Evolutionary conservation across 2,113 vertebrate species (phyloP).

Genomic region (Halcyon malimbica): DNA sequence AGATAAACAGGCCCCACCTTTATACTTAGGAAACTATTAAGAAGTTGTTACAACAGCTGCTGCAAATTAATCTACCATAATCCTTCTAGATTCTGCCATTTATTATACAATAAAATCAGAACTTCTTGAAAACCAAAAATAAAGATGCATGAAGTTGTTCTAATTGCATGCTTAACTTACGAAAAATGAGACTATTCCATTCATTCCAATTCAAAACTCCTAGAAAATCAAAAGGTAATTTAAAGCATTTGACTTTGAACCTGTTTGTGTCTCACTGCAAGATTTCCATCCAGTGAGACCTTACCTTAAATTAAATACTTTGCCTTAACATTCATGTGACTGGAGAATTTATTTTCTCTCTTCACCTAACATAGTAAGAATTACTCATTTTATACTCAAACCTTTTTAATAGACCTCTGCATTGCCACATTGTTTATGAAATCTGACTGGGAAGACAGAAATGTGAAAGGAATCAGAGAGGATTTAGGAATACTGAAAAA

Average conservation of each 20-base stretch:
- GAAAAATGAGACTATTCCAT: background rate
- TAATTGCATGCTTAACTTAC: conserved; percentile 26
- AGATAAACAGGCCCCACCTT: conserved; percentile 51
- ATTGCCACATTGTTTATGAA: background rate
- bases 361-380: background rate
- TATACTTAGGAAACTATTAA: conserved; percentile 55
- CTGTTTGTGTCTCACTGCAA: background rate
- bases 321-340: background rate
- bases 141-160: conserved; percentile 50
- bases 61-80: conserved; percentile 63
- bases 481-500: conserved; percentile 10
- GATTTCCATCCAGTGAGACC: background rate
- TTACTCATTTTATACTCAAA: background rate
- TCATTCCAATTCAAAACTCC: background rate
- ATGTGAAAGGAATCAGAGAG: background rate
- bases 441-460: background rate
- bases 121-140: conserved; percentile 45
- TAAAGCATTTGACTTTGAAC: background rate
- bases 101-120: conserved; percentile 39
- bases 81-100: conserved; percentile 29
- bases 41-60: conserved; percentile 49
- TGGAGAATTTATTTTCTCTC: background rate
- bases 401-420: background rate
- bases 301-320: background rate
- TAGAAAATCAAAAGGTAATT: conserved; percentile 17